Conservation (phyloP, 2,888 invertebrate species). For the Dynastes maya region DNA sequence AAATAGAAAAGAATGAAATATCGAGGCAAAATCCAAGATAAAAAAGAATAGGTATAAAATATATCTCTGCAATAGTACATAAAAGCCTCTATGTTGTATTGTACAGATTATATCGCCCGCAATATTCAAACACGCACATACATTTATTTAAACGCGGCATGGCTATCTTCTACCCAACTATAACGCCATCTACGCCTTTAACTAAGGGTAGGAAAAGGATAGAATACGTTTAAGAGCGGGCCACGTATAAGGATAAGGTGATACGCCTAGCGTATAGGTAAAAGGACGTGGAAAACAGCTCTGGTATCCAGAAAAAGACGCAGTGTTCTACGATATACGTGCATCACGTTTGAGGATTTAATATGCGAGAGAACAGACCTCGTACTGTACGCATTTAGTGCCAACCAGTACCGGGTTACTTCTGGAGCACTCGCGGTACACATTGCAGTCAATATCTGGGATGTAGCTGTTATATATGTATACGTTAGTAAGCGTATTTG, state of each 20-base stretch:
- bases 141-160: slow-evolving; percentile 11
- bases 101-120: slow-evolving; percentile 23
- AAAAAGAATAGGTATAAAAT: too few relatives aligned
- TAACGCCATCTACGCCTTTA: too few relatives aligned
- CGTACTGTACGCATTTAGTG: slow-evolving; percentile 22
- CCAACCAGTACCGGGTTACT: slow-evolving; percentile 19
- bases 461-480: not conserved
- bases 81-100: not conserved
- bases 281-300: too few relatives aligned
- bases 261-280: too few relatives aligned
- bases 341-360: slow-evolving; percentile 5
- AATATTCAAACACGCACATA: slow-evolving; percentile 19
- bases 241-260: too few relatives aligned
- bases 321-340: not conserved
- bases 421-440: not conserved
- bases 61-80: not conserved
- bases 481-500: not conserved
- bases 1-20: too few relatives aligned
- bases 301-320: slow-evolving; percentile 1
- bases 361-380: not conserved
- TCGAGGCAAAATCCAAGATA: too few relatives aligned
- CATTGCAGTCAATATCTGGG: slow-evolving; percentile 15
- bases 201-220: not conserved
- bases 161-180: not conserved
- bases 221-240: too few relatives aligned